Evolutionary conservation across 2,113 vertebrate genomes (phyloP).

Genomic region (Pseudorasbora parva): DNA sequence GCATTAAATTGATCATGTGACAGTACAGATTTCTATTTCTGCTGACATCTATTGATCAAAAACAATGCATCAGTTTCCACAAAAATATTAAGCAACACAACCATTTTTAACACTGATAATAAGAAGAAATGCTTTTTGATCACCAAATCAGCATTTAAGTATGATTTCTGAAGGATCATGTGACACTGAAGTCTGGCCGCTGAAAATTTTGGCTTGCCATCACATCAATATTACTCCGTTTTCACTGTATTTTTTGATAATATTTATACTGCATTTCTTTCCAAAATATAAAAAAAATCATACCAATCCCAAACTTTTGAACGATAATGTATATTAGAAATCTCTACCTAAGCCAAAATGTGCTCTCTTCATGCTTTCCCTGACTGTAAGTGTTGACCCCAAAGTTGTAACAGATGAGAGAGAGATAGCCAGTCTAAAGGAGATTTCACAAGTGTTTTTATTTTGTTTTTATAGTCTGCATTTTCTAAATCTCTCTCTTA

Average conservation of each 20-base stretch:
- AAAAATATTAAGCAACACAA: not conserved
- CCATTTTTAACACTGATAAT: not conserved
- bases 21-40: not conserved
- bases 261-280: no score
- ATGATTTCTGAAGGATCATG: no score
- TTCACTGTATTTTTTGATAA: not conserved
- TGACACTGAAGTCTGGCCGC: no score
- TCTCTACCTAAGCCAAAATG: constrained; percentile 91
- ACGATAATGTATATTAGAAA: not conserved
- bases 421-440: constrained; percentile 84
- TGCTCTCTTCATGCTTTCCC: constrained; percentile 83
- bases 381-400: constrained; percentile 82
- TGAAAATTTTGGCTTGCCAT: no score
- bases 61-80: not conserved
- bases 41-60: not conserved
- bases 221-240: not conserved
- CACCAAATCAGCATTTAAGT: not conserved
- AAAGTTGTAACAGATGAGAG: constrained; percentile 91
- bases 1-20: not conserved
- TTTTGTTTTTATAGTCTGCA: constrained; percentile 10
- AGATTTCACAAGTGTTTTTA: constrained; percentile 37
- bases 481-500: not conserved
- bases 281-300: no score
- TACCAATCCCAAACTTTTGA: not conserved
- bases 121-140: not conserved